These are phyloP conservation scores for Erithacus rubecula DNA, from an alignment of 2,797 vertebrate species.

Conservation along the genomic window DNA sequence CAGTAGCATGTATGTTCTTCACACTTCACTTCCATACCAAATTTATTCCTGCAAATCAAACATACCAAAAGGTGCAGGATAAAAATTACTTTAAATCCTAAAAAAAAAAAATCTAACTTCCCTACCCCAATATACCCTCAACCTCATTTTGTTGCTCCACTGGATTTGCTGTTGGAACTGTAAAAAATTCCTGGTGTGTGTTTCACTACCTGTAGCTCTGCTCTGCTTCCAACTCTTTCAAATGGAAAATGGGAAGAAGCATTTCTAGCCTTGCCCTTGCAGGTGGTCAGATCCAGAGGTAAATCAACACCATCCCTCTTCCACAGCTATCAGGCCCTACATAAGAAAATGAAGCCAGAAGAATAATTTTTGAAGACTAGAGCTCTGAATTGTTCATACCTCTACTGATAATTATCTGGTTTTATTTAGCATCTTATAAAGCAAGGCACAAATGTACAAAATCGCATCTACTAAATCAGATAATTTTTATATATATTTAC, in stretches of 20 bases:
- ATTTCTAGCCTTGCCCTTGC: background rate
- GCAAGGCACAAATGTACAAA: conserved; percentile 69
- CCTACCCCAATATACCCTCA: background rate
- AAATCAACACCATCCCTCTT: background rate
- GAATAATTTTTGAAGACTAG: conserved; percentile 44
- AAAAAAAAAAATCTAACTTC: background rate
- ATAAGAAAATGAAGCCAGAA: conserved; percentile 7
- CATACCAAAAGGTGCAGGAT: background rate
- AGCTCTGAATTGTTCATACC: conserved; percentile 25
- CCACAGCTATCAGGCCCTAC: background rate
- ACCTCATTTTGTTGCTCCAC: background rate
- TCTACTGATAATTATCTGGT: conserved; percentile 49
- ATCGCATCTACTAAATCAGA: conserved; percentile 16
- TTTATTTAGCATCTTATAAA: conserved; percentile 56
- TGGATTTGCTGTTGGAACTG: background rate
- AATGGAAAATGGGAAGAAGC: background rate
- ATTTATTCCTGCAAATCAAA: background rate
- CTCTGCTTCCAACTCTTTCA: background rate
- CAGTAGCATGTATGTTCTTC: background rate
- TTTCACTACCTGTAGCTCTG: background rate
- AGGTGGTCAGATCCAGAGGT: background rate
- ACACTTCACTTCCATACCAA: background rate
- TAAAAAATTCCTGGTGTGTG: background rate
- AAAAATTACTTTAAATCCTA: background rate
- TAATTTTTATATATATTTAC: conserved; percentile 51